phyloP scores from a whole-genome alignment of 2,888 invertebrate genomes.

The Melanophora roralis region DNA sequence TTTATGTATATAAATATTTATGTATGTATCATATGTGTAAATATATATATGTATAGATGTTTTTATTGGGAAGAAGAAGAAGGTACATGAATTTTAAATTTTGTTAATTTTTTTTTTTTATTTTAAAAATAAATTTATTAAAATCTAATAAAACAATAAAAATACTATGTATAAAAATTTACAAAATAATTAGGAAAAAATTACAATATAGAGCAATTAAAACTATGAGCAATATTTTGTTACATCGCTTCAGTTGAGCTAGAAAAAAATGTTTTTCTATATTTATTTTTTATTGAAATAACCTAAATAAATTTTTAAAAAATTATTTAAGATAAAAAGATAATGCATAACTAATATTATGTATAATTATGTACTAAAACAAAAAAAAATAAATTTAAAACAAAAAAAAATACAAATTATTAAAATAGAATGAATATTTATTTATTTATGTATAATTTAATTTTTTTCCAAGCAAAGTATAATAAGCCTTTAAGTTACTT shows the following conservation, averaged over 20 bases:
- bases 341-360: too few species aligned
- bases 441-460: too few species aligned
- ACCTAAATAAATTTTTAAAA: background rate
- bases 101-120: slow-evolving; percentile 1
- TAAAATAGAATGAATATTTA: too few species aligned
- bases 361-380: too few species aligned
- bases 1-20: background rate
- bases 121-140: slow-evolving; percentile 1
- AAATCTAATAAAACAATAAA: background rate
- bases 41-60: slow-evolving; percentile 13
- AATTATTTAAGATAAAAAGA: slow-evolving; percentile 42
- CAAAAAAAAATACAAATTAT: slow-evolving; percentile 12
- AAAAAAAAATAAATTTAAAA: background rate
- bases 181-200: slow-evolving; percentile 9
- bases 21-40: background rate
- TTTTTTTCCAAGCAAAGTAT: too few species aligned
- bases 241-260: too few species aligned
- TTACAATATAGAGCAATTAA: slow-evolving; percentile 37
- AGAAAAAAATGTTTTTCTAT: too few species aligned
- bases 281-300: slow-evolving; percentile 2
- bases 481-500: too few species aligned
- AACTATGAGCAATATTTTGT: too few species aligned
- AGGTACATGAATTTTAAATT: slow-evolving; percentile 33
- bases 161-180: background rate
- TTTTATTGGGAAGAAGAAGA: slow-evolving; percentile 13